These are phyloP conservation scores for Agrypnus murinus DNA, from an alignment of 2,888 invertebrate genomes.

Conservation along the genomic window DNA sequence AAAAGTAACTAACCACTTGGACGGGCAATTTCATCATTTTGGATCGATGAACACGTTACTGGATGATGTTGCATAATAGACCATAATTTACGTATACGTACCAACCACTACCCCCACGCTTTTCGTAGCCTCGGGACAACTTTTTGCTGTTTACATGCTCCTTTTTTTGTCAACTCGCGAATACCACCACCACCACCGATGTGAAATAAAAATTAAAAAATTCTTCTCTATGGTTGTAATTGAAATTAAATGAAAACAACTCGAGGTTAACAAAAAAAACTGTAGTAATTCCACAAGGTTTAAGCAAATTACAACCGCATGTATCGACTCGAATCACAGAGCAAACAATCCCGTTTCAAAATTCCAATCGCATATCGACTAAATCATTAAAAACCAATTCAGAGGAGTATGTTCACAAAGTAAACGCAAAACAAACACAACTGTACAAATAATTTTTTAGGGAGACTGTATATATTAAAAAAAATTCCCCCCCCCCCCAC, in stretches of 20 bases:
- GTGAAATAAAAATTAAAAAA: too few relatives aligned
- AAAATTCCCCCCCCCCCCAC: background rate
- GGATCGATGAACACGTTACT: conserved; percentile 32
- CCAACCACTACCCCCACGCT: conserved; percentile 3
- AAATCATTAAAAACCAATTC: conserved; percentile 50
- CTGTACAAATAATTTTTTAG: conserved; percentile 19
- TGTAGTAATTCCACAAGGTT: conserved; percentile 27
- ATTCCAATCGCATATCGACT: conserved; percentile 47
- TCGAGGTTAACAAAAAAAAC: conserved; percentile 15
- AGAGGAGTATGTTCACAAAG: conserved; percentile 31
- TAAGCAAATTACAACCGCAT: conserved; percentile 33
- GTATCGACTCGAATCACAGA: conserved; percentile 26
- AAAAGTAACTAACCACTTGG: conserved; percentile 45
- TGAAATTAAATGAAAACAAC: conserved; percentile 32
- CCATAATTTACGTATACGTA: conserved; percentile 9
- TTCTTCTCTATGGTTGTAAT: conserved; percentile 14
- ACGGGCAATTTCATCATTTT: conserved; percentile 42
- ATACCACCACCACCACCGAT: too few relatives aligned
- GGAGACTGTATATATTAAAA: conserved; percentile 21
- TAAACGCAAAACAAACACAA: conserved; percentile 36
- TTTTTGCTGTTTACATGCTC: conserved; percentile 4
- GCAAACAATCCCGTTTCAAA: conserved; percentile 40
- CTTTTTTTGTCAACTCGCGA: conserved; percentile 13
- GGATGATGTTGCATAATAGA: conserved; percentile 1
- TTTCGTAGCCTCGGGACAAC: background rate